Evolutionary conservation across 2,888 invertebrate genomes (phyloP).

Genomic region (Sarcophaga rosellei): DNA sequence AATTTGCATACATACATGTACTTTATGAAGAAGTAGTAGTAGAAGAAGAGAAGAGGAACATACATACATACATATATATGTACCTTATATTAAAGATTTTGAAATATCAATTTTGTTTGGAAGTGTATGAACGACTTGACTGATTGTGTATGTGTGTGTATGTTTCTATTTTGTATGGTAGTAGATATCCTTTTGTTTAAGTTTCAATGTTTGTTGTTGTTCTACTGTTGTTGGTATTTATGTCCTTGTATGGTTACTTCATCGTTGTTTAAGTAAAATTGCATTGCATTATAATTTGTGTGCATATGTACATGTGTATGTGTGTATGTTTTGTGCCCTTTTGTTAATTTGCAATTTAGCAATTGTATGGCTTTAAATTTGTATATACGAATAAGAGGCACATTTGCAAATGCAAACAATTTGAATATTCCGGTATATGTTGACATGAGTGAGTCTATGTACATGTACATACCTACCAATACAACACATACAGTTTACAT

Average conservation of each 20-base stretch:
- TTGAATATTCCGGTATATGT: neutral
- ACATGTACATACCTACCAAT: neutral
- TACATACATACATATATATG: conserved; percentile 25
- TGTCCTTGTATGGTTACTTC: conserved; percentile 40
- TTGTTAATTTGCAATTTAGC: conserved; percentile 37
- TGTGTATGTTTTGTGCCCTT: neutral
- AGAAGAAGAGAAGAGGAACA: too few species aligned
- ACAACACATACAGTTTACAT: conserved; percentile 1
- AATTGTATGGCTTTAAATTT: conserved; percentile 48
- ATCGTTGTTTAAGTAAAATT: conserved; percentile 54
- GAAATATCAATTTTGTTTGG: conserved; percentile 50
- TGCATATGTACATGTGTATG: conserved; percentile 3
- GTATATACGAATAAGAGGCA: neutral
- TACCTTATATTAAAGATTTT: conserved; percentile 41
- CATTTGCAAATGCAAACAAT: conserved; percentile 38
- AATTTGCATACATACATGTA: conserved; percentile 48
- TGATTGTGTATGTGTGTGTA: neutral
- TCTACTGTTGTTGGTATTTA: conserved; percentile 13
- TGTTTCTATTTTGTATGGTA: conserved; percentile 1
- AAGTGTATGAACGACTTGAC: neutral
- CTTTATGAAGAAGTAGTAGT: neutral
- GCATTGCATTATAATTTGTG: conserved; percentile 43
- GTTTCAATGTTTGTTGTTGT: conserved; percentile 4
- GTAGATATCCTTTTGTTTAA: conserved; percentile 5
- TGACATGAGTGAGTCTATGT: neutral